phyloP scores from a whole-genome alignment of 1,140 invertebrate species.

The Drosophila watanabei region DNA sequence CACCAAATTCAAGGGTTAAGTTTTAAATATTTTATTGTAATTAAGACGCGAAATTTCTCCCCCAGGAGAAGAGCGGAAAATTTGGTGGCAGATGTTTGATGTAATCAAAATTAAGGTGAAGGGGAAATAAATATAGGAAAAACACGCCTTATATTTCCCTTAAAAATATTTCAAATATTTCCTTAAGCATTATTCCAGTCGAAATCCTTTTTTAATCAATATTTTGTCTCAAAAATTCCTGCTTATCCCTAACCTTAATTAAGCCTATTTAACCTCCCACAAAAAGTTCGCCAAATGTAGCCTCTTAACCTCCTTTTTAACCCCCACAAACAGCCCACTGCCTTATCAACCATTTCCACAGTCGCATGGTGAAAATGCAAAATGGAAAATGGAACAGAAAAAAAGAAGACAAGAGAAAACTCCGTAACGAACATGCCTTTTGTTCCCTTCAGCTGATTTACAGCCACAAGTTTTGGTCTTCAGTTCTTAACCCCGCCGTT shows the following conservation, averaged over 20 bases:
- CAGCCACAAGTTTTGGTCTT: conserved; percentile 57
- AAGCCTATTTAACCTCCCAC: conserved; percentile 1
- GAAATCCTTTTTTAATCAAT: background rate
- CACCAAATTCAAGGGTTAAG: conserved; percentile 10
- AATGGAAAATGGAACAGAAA: background rate
- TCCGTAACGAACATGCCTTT: conserved; percentile 48
- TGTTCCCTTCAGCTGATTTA: conserved; percentile 64
- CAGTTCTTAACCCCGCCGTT: conserved; percentile 4
- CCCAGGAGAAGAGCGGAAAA: conserved; percentile 42
- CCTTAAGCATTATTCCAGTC: background rate
- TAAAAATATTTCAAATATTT: background rate
- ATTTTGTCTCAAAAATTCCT: background rate
- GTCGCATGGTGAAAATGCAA: conserved; percentile 22
- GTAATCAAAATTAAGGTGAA: background rate
- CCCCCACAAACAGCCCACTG: background rate
- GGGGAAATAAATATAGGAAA: background rate
- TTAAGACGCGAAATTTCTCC: conserved; percentile 73
- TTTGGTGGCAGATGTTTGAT: conserved; percentile 36
- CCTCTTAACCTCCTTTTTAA: background rate
- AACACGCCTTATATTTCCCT: background rate
- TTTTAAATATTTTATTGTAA: conserved; percentile 81
- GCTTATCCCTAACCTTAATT: background rate
- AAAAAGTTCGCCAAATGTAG: background rate
- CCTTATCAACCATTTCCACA: background rate
- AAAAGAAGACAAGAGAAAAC: conserved; percentile 15